A percentile compares a stretch with the other conserved stretches of the same genome.
Conservation (phyloP, 2,113 vertebrate genomes). For the Fukomys damarensis region DNA sequence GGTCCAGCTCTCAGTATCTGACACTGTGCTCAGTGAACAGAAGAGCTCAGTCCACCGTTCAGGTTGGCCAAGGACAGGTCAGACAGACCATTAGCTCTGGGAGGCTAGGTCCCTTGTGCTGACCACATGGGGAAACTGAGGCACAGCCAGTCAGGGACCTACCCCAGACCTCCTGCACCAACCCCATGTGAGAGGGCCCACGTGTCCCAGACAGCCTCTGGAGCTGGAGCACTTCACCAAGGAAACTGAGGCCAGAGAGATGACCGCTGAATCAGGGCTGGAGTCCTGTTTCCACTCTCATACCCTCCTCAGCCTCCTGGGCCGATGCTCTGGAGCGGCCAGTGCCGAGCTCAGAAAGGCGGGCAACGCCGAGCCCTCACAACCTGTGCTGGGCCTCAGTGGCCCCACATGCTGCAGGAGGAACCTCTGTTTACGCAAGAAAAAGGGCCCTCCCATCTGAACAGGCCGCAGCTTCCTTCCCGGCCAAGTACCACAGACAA, state of each 20-base stretch:
- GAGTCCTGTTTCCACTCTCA: fast-evolving
- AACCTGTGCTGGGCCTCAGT: neutral
- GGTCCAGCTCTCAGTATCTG: neutral
- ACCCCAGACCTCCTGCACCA: neutral
- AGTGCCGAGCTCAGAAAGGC: neutral
- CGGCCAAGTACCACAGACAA: fast-evolving
- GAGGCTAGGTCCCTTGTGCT: neutral
- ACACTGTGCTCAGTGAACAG: neutral
- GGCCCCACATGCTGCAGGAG: neutral
- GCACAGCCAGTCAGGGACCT: neutral
- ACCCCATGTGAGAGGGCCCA: fast-evolving
- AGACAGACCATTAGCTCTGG: fast-evolving
- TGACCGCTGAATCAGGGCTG: neutral
- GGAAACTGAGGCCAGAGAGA: neutral
- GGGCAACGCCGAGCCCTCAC: fast-evolving
- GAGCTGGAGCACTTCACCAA: neutral
- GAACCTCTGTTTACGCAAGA: neutral
- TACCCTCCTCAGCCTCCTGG: fast-evolving
- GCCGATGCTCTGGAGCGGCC: neutral
- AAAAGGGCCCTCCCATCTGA: neutral
- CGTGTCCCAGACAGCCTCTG: neutral
- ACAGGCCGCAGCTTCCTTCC: neutral
- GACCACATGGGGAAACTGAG: neutral
- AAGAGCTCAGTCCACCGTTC: neutral
- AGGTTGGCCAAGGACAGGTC: neutral